Percentiles rank a stretch among this genome's conserved stretches.
These are phyloP conservation scores for Tenthredo livida DNA, from an alignment of 2,888 invertebrate genomes.

Conservation along the genomic window DNA sequence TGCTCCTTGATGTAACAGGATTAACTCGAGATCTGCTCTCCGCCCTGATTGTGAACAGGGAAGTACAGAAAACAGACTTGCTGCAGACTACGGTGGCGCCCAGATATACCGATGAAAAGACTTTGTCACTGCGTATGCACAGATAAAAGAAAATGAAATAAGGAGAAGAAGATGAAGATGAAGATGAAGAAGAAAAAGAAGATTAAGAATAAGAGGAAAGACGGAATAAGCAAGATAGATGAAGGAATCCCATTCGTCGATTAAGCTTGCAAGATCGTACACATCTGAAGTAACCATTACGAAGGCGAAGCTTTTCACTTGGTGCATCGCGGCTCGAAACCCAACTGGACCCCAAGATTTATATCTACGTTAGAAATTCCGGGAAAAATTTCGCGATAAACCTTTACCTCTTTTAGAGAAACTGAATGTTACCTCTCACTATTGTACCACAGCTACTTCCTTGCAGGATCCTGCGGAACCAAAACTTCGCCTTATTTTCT, in stretches of 20 bases:
- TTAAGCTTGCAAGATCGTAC: conserved; percentile 23
- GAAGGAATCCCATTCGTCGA: background rate
- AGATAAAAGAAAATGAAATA: background rate
- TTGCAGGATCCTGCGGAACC: background rate
- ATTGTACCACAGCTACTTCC: background rate
- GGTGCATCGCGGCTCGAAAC: background rate
- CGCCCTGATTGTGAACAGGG: background rate
- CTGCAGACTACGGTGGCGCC: background rate
- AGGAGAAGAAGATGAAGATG: background rate
- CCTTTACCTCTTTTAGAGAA: conserved; percentile 9
- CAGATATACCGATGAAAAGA: background rate
- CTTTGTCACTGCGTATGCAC: background rate
- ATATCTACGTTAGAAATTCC: background rate
- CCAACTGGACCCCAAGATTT: conserved; percentile 18
- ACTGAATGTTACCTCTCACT: background rate
- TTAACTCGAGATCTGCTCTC: conserved; percentile 34
- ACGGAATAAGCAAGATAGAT: background rate
- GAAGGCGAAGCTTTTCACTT: background rate
- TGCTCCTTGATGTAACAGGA: conserved; percentile 41
- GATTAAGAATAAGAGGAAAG: background rate
- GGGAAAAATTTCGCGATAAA: conserved; percentile 23
- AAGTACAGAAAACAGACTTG: background rate
- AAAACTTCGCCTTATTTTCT: background rate
- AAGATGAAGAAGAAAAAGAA: background rate
- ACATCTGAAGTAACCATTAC: conserved; percentile 23